A percentile compares a stretch with the other conserved stretches of the same genome.
Evolutionary conservation across 1,140 invertebrate species (phyloP).

Genomic region (Spodoptera frugiperda): DNA sequence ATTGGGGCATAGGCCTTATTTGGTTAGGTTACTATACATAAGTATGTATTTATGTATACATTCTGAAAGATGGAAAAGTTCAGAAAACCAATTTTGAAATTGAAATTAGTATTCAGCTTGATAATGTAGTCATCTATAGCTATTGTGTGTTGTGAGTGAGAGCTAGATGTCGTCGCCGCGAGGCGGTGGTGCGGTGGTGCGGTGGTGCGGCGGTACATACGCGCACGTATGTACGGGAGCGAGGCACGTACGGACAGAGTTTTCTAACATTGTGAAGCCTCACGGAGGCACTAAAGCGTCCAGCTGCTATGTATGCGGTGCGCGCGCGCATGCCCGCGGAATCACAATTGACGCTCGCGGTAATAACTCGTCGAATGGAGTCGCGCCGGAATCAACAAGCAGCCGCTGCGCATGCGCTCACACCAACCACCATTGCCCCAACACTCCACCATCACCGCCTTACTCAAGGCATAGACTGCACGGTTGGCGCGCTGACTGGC

Average conservation of each 20-base stretch:
- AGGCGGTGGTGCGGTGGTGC: not conserved
- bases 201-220: constrained; percentile 8
- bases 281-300: constrained; percentile 47
- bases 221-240: constrained; percentile 43
- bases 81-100: no score
- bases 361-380: constrained; percentile 67
- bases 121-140: no score
- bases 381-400: constrained; percentile 64
- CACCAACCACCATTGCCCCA: no score
- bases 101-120: no score
- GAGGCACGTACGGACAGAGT: constrained; percentile 51
- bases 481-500: no score
- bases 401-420: constrained; percentile 34
- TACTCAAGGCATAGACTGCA: no score
- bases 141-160: no score
- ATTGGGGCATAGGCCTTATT: no score
- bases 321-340: constrained; percentile 57
- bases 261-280: constrained; percentile 55
- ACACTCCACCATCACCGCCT: no score
- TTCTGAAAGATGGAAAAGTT: no score
- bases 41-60: no score
- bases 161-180: not conserved
- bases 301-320: constrained; percentile 61
- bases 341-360: constrained; percentile 70
- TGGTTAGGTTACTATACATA: no score